These are phyloP conservation scores for Leptopilina boulardi DNA, from an alignment of 1,140 invertebrate species.

Conservation along the genomic window DNA sequence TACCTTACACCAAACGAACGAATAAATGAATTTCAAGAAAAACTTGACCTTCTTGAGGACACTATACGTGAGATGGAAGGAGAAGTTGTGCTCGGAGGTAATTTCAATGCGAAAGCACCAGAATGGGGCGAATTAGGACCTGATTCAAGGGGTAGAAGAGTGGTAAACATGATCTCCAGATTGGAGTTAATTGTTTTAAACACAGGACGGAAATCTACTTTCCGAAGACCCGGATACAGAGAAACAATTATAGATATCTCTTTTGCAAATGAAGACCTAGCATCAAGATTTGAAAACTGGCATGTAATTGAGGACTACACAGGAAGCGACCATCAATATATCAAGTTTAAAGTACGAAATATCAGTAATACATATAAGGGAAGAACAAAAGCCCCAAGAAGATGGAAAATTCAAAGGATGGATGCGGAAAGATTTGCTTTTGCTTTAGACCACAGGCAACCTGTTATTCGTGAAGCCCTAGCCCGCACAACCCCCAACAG, in stretches of 20 bases:
- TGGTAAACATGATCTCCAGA: neutral
- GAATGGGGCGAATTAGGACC: neutral
- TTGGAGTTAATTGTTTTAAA: neutral
- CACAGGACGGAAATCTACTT: neutral
- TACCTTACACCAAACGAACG: neutral
- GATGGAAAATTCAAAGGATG: no score
- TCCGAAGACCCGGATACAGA: neutral
- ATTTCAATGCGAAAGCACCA: neutral
- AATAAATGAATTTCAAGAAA: neutral
- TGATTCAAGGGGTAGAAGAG: neutral
- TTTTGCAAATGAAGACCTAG: neutral
- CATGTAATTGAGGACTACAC: neutral
- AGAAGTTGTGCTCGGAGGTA: neutral
- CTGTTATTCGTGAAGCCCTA: no score
- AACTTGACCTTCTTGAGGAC: neutral
- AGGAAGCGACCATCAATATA: neutral
- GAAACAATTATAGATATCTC: neutral
- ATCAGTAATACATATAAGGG: neutral
- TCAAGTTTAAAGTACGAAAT: neutral
- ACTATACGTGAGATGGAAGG: neutral
- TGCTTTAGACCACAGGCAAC: no score
- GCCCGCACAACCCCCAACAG: no score
- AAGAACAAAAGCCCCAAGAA: neutral
- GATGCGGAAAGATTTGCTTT: no score
- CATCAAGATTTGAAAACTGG: neutral